Evolutionary conservation across 2,888 invertebrate species (phyloP), one percentile per base, ranked within the genome.

Genomic region (Drosophila putrida): DNA sequence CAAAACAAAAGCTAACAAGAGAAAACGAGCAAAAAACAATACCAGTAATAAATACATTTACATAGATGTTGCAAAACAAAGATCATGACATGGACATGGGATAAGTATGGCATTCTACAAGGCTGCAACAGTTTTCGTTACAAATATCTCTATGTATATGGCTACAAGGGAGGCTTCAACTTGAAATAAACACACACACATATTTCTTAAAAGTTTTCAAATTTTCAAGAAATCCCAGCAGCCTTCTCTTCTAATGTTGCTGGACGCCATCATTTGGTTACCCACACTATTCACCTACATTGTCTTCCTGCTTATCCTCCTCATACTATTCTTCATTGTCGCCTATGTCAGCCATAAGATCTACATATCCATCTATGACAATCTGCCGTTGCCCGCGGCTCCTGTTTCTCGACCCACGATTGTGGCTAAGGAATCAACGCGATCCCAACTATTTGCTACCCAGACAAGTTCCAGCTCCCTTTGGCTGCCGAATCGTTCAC

Each of bases 271-370:
- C 41, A 82, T 90, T 66, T 91, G 91, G 69, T 90, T 92, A 71
- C 92, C 92, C 53, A 91, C 90, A 57, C 86, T 92, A 11, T 89
- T 92, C 76, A 92, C 92, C n/a, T 92, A 92, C 69, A 81, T 89
- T 35, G 87, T 92, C 38, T 87, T 92, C 55, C 75, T 89, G 39
- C 74, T 92, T 49, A 88, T 92, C 15, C 77, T 91, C 28, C 78
- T 90, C 63, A 92, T 92, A 59, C 78, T 92, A 58, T 85, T 90
- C 75, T 92, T 92, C 62, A 90, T 92, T 50, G 87, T 92, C 31
- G 81, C 91, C 64, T 92, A 92, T 68, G 84, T 92, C 51, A 90
- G 90, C 46, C 92, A 92, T 50, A 92, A 91, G 75, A 83, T 92
- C 57, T 92, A 91, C 36, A 82, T 90, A 4, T 90, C 85, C 53